A percentile compares a stretch with the other conserved stretches of the same genome.
These are phyloP conservation scores for Agrochola macilenta DNA, from an alignment of 2,888 invertebrate genomes.

Conservation along the genomic window DNA sequence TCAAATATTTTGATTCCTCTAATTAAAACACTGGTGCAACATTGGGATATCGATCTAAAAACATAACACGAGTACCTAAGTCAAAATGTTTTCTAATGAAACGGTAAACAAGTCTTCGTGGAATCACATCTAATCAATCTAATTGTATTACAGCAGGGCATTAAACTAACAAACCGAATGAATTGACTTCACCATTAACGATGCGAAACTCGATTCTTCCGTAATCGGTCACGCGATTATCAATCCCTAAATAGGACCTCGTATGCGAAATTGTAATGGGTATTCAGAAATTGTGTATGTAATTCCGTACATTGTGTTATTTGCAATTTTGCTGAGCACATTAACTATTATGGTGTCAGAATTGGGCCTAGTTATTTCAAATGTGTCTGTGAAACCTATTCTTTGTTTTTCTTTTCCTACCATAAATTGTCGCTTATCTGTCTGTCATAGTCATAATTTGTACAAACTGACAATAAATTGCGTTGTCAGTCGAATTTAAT, in stretches of 20 bases:
- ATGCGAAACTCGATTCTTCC: slow-evolving; percentile 53
- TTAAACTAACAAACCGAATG: slow-evolving; percentile 45
- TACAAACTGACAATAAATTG: slow-evolving; percentile 42
- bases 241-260: slow-evolving; percentile 38
- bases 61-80: neutral
- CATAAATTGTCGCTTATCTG: neutral
- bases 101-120: slow-evolving; percentile 11
- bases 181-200: slow-evolving; percentile 46
- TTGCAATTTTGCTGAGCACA: slow-evolving; percentile 25
- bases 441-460: neutral
- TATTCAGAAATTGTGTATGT: slow-evolving; percentile 34
- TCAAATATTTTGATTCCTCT: slow-evolving; percentile 19
- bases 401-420: slow-evolving; percentile 18
- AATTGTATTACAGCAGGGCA: slow-evolving; percentile 21
- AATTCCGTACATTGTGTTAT: slow-evolving; percentile 19
- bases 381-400: neutral
- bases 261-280: slow-evolving; percentile 29
- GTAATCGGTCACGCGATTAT: slow-evolving; percentile 58
- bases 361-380: slow-evolving; percentile 9
- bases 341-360: slow-evolving; percentile 39
- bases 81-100: slow-evolving; percentile 15
- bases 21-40: slow-evolving; percentile 1
- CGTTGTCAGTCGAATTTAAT: slow-evolving; percentile 62
- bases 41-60: neutral
- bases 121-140: slow-evolving; percentile 31